Conservation (phyloP, 2,888 invertebrate species). For the Temnothorax unifasciatus region DNA sequence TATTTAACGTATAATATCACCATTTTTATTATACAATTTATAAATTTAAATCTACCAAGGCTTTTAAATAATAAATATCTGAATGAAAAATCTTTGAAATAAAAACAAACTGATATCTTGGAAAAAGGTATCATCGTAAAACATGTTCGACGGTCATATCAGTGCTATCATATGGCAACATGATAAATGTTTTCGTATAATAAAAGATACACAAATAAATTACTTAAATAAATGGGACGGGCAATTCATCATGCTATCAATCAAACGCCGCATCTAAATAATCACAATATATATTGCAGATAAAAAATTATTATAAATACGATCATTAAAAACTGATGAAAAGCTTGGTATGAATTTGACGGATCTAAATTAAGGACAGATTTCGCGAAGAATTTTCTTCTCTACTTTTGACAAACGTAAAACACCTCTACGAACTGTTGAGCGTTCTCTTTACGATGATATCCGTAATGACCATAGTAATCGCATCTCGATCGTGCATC, state of each 20-base stretch:
- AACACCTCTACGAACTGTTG: not conserved
- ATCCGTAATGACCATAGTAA: slow-evolving; percentile 14
- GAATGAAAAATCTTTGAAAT: not conserved
- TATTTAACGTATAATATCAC: not conserved
- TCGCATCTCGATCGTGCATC: slow-evolving; percentile 5
- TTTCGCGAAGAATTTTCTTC: not conserved
- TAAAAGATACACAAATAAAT: slow-evolving; percentile 72
- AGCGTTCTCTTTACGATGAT: not conserved
- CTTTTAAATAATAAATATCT: not conserved
- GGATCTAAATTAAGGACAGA: not conserved
- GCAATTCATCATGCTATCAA: slow-evolving; percentile 71
- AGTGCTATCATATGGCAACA: slow-evolving; percentile 22
- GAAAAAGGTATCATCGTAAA: slow-evolving; percentile 15
- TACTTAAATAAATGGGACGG: slow-evolving; percentile 66
- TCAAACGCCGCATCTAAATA: slow-evolving; percentile 53
- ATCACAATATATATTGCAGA: slow-evolving; percentile 52
- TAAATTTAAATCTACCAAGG: not conserved
- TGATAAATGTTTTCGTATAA: slow-evolving; percentile 64
- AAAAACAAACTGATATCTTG: not conserved
- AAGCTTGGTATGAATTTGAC: not conserved
- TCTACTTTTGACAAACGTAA: not conserved
- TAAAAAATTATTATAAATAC: slow-evolving; percentile 62
- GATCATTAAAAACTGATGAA: not conserved
- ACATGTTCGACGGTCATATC: slow-evolving; percentile 3
- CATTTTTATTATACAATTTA: not conserved